These are phyloP conservation scores for Limenitis arthemis DNA, from an alignment of 2,888 invertebrate species.

Conservation along the genomic window DNA sequence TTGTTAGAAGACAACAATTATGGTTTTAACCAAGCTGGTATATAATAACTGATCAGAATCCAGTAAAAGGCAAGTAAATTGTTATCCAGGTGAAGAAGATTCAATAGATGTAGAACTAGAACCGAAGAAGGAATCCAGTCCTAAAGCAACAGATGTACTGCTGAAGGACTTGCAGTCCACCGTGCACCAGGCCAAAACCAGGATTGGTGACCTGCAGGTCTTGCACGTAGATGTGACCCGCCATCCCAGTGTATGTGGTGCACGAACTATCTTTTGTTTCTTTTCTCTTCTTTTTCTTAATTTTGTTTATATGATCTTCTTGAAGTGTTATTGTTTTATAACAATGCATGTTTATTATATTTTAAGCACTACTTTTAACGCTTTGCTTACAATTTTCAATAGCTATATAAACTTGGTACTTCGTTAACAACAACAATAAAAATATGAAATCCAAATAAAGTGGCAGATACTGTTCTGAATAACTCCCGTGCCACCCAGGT, in stretches of 20 bases:
- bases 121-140: slow-evolving; percentile 41
- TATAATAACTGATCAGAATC: too few relatives aligned
- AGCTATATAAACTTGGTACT: too few relatives aligned
- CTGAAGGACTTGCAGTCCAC: slow-evolving; percentile 71
- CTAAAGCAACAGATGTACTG: slow-evolving; percentile 49
- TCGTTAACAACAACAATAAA: too few relatives aligned
- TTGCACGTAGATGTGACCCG: slow-evolving; percentile 48
- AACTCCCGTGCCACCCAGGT: too few relatives aligned
- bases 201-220: slow-evolving; percentile 77
- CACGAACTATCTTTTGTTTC: slow-evolving; percentile 47
- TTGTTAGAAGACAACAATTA: too few relatives aligned
- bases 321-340: too few relatives aligned
- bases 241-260: slow-evolving; percentile 59
- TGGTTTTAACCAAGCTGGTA: too few relatives aligned
- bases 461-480: too few relatives aligned
- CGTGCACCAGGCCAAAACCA: slow-evolving; percentile 72
- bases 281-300: background rate
- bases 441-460: too few relatives aligned
- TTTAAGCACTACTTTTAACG: background rate
- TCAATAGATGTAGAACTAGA: slow-evolving; percentile 42
- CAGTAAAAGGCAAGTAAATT: background rate
- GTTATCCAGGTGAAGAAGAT: slow-evolving; percentile 57
- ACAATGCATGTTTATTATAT: background rate
- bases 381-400: too few relatives aligned
- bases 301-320: background rate